These are phyloP conservation scores for Psittacula derbiana DNA, from an alignment of 2,797 vertebrate species.

Conservation along the genomic window DNA sequence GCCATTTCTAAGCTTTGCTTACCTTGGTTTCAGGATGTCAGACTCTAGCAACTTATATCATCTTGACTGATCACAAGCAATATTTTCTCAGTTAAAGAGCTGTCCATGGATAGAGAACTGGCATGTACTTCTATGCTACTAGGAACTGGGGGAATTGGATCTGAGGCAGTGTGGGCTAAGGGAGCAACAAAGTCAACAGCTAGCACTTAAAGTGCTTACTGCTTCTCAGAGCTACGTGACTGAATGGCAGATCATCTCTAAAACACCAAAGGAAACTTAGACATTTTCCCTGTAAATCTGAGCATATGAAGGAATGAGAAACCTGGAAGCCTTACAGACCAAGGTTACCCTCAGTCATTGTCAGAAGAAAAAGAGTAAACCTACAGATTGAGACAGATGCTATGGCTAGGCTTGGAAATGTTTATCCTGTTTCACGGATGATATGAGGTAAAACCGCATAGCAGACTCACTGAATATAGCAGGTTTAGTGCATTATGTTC, in stretches of 20 bases:
- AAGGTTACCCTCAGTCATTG: not conserved
- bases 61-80: not conserved
- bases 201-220: not conserved
- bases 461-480: not conserved
- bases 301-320: not conserved
- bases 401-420: not conserved
- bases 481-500: not conserved
- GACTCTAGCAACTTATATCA: not conserved
- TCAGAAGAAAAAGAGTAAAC: not conserved
- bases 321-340: not conserved
- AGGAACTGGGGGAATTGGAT: rapidly evolving
- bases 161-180: rapidly evolving
- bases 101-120: not conserved
- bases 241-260: not conserved
- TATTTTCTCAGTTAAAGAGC: not conserved
- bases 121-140: rapidly evolving
- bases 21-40: not conserved
- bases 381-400: not conserved
- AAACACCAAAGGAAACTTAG: not conserved
- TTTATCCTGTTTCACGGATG: not conserved
- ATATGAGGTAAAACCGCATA: not conserved
- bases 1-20: not conserved
- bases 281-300: not conserved
- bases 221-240: not conserved
- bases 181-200: not conserved